A percentile compares a stretch with the other conserved stretches of the same genome.
phyloP scores from a whole-genome alignment of 2,888 invertebrate genomes.

The Aelia acuminata region DNA sequence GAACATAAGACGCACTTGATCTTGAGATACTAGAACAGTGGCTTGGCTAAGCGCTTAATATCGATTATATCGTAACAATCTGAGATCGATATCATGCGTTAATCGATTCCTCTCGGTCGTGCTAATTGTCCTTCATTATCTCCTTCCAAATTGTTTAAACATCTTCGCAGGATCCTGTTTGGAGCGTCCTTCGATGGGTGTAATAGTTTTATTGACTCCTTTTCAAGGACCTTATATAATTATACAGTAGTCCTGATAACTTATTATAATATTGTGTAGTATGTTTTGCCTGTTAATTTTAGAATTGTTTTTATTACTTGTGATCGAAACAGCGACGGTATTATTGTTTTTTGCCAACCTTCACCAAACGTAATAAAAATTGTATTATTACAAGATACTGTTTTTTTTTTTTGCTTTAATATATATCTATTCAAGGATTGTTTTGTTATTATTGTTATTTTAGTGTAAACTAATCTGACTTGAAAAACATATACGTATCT shows the following conservation, averaged over 20 bases:
- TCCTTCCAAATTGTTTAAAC: not conserved
- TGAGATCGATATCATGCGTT: not conserved
- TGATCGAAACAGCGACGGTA: too few species aligned
- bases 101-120: not conserved
- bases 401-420: too few species aligned
- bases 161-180: not conserved
- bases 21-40: not conserved
- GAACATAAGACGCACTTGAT: not conserved
- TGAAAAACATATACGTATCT: too few species aligned
- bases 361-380: too few species aligned
- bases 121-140: conserved; percentile 11
- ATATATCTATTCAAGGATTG: too few species aligned
- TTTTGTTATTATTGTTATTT: too few species aligned
- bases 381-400: too few species aligned
- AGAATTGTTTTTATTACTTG: too few species aligned
- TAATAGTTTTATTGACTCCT: not conserved
- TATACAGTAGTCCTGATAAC: not conserved
- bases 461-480: too few species aligned
- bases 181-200: not conserved
- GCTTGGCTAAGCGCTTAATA: not conserved
- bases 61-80: not conserved
- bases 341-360: too few species aligned
- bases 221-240: not conserved
- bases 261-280: too few species aligned
- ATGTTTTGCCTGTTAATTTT: too few species aligned